A percentile compares a stretch with the other conserved stretches of the same genome.
Conservation (phyloP, 2,113 vertebrate species). For the Lycaon pictus region DNA sequence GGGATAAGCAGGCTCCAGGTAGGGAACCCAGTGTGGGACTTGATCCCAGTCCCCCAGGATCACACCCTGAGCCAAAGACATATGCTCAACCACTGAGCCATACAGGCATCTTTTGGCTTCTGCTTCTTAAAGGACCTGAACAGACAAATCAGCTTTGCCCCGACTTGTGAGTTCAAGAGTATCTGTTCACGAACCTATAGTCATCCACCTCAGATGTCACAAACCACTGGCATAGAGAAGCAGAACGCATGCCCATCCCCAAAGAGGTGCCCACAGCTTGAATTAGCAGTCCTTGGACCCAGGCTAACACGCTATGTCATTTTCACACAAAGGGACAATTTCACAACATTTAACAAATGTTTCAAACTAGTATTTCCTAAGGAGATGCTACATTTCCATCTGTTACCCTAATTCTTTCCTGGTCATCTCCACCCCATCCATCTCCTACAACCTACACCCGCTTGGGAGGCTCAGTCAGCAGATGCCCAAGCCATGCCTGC, state of each 20-base stretch:
- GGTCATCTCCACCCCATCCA: accelerated
- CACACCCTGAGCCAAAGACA: too few relatives aligned
- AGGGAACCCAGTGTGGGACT: too few relatives aligned
- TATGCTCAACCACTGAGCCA: too few relatives aligned
- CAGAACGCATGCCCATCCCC: not conserved
- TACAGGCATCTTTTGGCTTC: not conserved
- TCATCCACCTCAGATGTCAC: too few relatives aligned
- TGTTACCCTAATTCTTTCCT: not conserved
- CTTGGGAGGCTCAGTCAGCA: not conserved
- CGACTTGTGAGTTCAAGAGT: not conserved
- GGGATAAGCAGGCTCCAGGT: too few relatives aligned
- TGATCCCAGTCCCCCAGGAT: too few relatives aligned
- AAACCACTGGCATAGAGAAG: not conserved
- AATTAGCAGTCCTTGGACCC: too few relatives aligned
- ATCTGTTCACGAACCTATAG: accelerated
- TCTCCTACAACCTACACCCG: not conserved
- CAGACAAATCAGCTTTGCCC: not conserved
- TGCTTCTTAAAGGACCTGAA: not conserved
- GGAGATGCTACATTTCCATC: too few relatives aligned
- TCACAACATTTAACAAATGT: not conserved
- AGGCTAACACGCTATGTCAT: not conserved
- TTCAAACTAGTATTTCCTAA: not conserved
- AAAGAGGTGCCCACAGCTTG: not conserved
- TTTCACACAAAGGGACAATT: not conserved
- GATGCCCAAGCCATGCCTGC: not conserved